Conservation (phyloP, 2,888 invertebrate species). For the Ligdia adustata region DNA sequence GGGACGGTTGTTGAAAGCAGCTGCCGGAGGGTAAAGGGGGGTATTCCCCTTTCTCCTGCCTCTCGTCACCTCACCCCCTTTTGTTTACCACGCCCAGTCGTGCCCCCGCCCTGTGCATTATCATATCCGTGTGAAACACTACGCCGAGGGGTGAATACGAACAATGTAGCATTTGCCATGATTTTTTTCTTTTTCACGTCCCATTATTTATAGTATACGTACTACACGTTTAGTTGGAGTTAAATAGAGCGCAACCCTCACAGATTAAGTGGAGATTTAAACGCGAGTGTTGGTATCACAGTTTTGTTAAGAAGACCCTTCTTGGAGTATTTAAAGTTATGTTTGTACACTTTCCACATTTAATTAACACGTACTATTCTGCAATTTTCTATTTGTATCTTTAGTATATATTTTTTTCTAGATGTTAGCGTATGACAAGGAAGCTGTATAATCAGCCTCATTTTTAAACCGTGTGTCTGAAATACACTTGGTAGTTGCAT, state of each 20-base stretch:
- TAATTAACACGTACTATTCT: no score
- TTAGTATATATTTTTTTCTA: no score
- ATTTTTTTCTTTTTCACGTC: conserved; percentile 65
- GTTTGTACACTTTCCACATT: no score
- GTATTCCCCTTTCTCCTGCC: conserved; percentile 34
- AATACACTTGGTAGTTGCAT: no score
- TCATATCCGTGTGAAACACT: conserved; percentile 74
- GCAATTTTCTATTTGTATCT: no score
- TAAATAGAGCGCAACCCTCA: conserved; percentile 68
- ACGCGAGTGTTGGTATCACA: conserved; percentile 57
- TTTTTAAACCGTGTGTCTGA: no score
- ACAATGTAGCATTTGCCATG: conserved; percentile 67
- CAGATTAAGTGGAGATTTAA: conserved; percentile 69
- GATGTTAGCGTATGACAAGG: no score
- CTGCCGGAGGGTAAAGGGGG: conserved; percentile 68
- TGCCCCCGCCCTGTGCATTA: conserved; percentile 55
- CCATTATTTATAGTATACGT: conserved; percentile 65
- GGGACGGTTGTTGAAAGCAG: conserved; percentile 51
- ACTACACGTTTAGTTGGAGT: conserved; percentile 60
- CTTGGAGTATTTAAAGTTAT: not conserved
- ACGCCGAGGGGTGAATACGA: conserved; percentile 62
- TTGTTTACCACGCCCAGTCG: conserved; percentile 67
- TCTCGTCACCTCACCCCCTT: conserved; percentile 37
- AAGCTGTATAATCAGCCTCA: no score
- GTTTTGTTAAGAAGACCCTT: conserved; percentile 47